These are phyloP conservation scores for Gasteruption jaculator DNA, from an alignment of 2,888 invertebrate genomes.

Conservation along the genomic window DNA sequence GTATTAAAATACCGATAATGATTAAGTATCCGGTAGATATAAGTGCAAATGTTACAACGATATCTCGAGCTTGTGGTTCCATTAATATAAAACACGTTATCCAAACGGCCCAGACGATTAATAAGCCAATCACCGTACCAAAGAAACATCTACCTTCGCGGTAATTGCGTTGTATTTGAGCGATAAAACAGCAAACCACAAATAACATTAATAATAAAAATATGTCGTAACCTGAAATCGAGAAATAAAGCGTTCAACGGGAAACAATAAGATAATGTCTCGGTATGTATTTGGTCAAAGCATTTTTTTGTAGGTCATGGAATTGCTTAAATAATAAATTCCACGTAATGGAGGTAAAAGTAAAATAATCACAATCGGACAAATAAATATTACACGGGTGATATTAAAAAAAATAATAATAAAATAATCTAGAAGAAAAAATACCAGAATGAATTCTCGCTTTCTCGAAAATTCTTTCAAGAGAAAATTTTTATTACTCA, in stretches of 20 bases:
- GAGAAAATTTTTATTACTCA: too few species aligned
- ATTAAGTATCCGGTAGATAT: conserved; percentile 62
- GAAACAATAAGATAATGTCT: too few species aligned
- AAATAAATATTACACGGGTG: too few species aligned
- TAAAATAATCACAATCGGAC: too few species aligned
- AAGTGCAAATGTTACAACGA: conserved; percentile 59
- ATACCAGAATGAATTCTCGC: too few species aligned
- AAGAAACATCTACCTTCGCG: conserved; percentile 59
- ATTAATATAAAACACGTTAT: conserved; percentile 59
- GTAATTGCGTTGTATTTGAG: conserved; percentile 64
- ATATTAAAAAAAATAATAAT: too few species aligned
- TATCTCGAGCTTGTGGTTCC: conserved; percentile 55
- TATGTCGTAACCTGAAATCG: conserved; percentile 60
- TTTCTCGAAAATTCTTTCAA: too few species aligned
- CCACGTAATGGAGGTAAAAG: too few species aligned
- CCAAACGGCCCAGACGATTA: conserved; percentile 55
- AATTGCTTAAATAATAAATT: too few species aligned
- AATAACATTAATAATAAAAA: conserved; percentile 59
- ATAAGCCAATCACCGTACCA: conserved; percentile 55
- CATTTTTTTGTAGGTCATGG: too few species aligned
- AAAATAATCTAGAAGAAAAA: too few species aligned
- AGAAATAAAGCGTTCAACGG: conserved; percentile 23
- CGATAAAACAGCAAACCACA: conserved; percentile 59
- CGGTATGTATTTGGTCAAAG: too few species aligned
- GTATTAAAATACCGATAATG: conserved; percentile 63